A percentile compares a stretch with the other conserved stretches of the same genome.
Evolutionary conservation across 2,797 vertebrate species (phyloP).

Genomic region (Delichon dasypus): DNA sequence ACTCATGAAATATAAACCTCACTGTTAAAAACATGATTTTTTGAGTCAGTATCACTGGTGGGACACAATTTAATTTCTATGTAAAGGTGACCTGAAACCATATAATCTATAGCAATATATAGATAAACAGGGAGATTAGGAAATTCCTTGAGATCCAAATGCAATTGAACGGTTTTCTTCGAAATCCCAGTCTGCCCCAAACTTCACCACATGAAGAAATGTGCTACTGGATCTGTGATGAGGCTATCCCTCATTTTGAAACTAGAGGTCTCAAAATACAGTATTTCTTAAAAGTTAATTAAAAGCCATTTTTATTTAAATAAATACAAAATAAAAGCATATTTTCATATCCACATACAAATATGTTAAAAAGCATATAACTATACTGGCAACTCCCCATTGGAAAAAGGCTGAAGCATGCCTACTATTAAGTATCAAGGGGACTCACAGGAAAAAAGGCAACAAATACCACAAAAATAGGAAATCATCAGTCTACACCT

Average conservation of each 20-base stretch:
- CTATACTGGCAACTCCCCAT: fast-evolving
- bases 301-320: background rate
- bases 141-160: background rate
- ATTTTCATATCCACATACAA: background rate
- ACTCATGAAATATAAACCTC: background rate
- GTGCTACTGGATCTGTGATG: background rate
- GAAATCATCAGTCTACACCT: background rate
- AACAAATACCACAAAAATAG: background rate
- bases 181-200: background rate
- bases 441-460: background rate
- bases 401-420: background rate
- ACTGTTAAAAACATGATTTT: background rate
- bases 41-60: background rate
- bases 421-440: background rate
- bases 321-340: background rate
- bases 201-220: background rate
- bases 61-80: background rate
- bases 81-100: background rate
- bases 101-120: background rate
- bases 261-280: background rate
- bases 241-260: background rate
- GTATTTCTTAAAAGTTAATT: background rate
- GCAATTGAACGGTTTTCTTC: background rate
- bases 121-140: background rate
- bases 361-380: background rate